phyloP scores from a whole-genome alignment of 2,888 invertebrate genomes.

The Disparrhopalites patrizii region DNA sequence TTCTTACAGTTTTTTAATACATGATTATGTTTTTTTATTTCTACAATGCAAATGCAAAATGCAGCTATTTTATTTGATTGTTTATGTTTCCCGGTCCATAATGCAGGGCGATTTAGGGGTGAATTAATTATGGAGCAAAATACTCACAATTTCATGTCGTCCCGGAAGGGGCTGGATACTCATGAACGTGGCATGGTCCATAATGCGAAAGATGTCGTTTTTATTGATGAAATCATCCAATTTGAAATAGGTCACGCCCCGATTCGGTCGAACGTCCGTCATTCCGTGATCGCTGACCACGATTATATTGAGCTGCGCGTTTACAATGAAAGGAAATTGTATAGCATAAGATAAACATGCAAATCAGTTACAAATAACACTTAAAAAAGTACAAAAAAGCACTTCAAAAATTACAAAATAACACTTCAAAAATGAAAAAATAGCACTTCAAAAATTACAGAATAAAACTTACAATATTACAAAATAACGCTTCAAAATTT shows the following conservation, averaged over 20 bases:
- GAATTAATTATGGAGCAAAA: neutral
- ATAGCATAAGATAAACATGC: slow-evolving; percentile 7
- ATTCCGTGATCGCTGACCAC: slow-evolving; percentile 52
- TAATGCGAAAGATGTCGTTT: slow-evolving; percentile 45
- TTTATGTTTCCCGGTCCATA: too few relatives aligned
- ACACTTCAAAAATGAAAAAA: too few relatives aligned
- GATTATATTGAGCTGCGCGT: slow-evolving; percentile 50
- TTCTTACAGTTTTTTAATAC: neutral
- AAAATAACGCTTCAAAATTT: too few relatives aligned
- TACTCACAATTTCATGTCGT: slow-evolving; percentile 41
- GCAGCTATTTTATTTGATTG: neutral
- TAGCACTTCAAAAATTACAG: too few relatives aligned
- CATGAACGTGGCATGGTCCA: slow-evolving; percentile 49
- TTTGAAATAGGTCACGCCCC: slow-evolving; percentile 45
- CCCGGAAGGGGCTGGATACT: slow-evolving; percentile 48
- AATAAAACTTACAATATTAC: neutral
- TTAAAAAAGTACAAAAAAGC: too few relatives aligned
- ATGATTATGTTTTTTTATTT: neutral
- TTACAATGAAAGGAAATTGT: slow-evolving; percentile 25
- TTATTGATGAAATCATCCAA: slow-evolving; percentile 49
- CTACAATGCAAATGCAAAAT: neutral
- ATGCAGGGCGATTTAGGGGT: too few relatives aligned
- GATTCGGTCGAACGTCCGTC: slow-evolving; percentile 49
- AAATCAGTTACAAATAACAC: neutral
- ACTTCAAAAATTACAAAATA: too few relatives aligned